Percentiles rank a stretch among this genome's conserved stretches.
phyloP scores from a whole-genome alignment of 2,888 invertebrate species.

The Agriopis leucophaearia region DNA sequence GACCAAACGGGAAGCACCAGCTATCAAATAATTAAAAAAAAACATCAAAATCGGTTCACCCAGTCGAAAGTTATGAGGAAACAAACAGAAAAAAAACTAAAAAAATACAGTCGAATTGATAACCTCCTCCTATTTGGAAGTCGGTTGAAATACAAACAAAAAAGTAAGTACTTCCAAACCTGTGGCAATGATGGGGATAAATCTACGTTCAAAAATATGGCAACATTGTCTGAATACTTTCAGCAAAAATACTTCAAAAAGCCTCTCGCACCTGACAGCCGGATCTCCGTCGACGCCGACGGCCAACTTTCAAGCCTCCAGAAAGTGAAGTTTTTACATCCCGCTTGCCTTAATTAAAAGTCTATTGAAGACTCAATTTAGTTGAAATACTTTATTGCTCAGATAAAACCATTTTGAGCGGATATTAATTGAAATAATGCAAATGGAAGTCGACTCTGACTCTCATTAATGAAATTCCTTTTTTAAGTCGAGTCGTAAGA shows the following conservation, averaged over 20 bases:
- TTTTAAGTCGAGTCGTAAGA: slow-evolving; percentile 8
- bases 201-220: not conserved
- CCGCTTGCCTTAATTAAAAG: slow-evolving; percentile 41
- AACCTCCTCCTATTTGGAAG: too few species aligned
- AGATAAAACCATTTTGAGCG: slow-evolving; percentile 28
- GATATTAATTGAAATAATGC: slow-evolving; percentile 42
- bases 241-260: slow-evolving; percentile 6
- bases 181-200: too few species aligned
- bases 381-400: slow-evolving; percentile 32
- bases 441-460: slow-evolving; percentile 33
- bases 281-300: slow-evolving; percentile 4
- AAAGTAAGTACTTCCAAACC: too few species aligned
- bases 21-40: too few species aligned
- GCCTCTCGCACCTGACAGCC: slow-evolving; percentile 14
- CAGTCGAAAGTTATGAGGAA: too few species aligned
- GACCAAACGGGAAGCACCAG: too few species aligned
- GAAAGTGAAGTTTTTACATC: slow-evolving; percentile 30
- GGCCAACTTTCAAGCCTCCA: slow-evolving; percentile 15
- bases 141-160: too few species aligned
- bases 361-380: slow-evolving; percentile 39
- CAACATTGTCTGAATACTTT: slow-evolving; percentile 7
- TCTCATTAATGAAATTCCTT: slow-evolving; percentile 31
- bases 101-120: too few species aligned
- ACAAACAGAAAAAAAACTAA: too few species aligned
- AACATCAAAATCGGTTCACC: too few species aligned